Evolutionary conservation across 2,888 invertebrate species (phyloP).

Genomic region (Microplitis manilae): DNA sequence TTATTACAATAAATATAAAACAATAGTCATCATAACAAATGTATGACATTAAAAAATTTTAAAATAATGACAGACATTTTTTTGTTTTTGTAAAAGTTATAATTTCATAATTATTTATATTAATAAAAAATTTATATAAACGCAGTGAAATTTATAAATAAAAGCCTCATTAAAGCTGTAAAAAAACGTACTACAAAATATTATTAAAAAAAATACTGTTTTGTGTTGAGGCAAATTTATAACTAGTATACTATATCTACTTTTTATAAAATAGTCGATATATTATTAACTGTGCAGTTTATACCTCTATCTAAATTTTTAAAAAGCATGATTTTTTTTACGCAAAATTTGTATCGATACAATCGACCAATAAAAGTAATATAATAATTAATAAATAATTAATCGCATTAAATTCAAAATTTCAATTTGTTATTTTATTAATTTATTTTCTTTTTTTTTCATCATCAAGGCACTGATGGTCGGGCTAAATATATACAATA

Average conservation of each 20-base stretch:
- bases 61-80: not conserved
- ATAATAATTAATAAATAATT: not conserved
- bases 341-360: not conserved
- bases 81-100: not conserved
- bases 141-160: not conserved
- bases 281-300: not conserved
- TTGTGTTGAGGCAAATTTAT: not conserved
- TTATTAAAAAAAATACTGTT: not conserved
- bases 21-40: constrained; percentile 39
- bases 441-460: not conserved
- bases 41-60: constrained; percentile 50
- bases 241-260: not conserved
- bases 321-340: not conserved
- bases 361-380: not conserved
- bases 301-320: not conserved
- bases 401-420: not conserved
- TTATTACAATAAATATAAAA: constrained; percentile 50
- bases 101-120: not conserved
- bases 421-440: not conserved
- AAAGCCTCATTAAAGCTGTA: not conserved
- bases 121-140: not conserved
- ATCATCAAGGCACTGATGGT: not conserved
- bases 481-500: not conserved
- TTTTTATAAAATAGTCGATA: not conserved
- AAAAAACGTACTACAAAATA: not conserved